Evolutionary conservation across 2,113 vertebrate genomes (phyloP).

Genomic region (Formicarius rufipectus): DNA sequence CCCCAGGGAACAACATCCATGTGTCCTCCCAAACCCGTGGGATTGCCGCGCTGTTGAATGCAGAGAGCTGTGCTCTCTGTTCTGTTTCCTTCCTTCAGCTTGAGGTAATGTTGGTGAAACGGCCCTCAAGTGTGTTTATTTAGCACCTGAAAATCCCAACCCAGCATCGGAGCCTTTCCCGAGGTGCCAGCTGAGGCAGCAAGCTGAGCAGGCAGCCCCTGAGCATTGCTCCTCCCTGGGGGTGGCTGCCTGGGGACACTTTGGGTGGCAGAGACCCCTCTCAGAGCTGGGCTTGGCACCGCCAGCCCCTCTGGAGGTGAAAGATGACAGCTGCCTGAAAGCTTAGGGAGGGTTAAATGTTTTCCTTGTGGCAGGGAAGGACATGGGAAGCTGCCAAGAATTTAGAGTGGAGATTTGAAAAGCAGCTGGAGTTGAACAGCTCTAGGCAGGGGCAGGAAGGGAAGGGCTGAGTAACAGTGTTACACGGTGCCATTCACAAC

Average conservation of each 20-base stretch:
- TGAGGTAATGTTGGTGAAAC: neutral
- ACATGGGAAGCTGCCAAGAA: neutral
- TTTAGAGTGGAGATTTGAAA: constrained; percentile 1
- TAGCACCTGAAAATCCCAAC: neutral
- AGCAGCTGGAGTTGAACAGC: neutral
- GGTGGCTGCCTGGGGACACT: neutral
- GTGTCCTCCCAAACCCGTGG: neutral
- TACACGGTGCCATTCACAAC: neutral
- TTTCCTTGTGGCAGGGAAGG: neutral
- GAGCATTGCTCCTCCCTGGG: fast-evolving
- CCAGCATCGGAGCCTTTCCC: neutral
- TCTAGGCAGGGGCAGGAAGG: neutral
- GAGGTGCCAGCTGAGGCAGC: neutral
- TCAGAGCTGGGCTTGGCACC: neutral
- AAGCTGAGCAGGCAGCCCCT: neutral
- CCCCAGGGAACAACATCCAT: neutral
- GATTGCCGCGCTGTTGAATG: neutral
- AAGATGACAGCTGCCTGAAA: neutral
- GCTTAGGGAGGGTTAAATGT: neutral
- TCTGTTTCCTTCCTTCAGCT: neutral
- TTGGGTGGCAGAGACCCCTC: neutral
- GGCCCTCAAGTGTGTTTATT: neutral
- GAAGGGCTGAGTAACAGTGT: neutral
- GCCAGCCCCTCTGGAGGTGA: neutral
- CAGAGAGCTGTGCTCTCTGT: neutral